These are phyloP conservation scores for Stictocephala bisonia DNA, from an alignment of 2,888 invertebrate species.

Conservation along the genomic window DNA sequence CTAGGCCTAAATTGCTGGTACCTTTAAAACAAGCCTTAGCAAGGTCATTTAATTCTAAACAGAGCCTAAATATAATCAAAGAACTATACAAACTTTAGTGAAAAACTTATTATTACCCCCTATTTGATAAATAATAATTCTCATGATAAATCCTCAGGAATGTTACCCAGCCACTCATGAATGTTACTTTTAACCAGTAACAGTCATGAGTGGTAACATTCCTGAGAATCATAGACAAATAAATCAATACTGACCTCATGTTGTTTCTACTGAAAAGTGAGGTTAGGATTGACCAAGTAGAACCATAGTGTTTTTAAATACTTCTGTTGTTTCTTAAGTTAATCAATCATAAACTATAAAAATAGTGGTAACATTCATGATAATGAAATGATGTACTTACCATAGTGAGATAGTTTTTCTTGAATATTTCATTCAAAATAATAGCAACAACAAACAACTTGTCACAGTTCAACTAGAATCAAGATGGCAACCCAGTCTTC, in stretches of 20 bases:
- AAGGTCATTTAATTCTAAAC: neutral
- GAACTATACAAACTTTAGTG: neutral
- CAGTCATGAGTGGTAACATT: neutral
- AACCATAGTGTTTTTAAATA: neutral
- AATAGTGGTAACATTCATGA: no score
- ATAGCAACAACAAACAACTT: neutral
- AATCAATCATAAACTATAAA: no score
- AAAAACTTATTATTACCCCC: neutral
- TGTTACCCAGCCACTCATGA: neutral
- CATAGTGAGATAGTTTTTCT: no score
- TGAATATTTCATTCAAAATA: neutral
- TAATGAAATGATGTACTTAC: no score
- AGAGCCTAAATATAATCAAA: neutral
- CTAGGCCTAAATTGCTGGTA: no score
- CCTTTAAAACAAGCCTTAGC: neutral
- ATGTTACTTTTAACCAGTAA: neutral
- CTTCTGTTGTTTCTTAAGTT: neutral
- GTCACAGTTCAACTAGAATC: neutral
- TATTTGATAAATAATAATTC: neutral
- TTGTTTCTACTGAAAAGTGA: neutral
- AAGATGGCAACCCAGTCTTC: neutral
- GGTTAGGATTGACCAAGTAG: neutral
- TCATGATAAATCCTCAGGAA: no score
- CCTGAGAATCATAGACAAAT: neutral
- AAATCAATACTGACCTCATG: neutral